Percentiles rank a stretch among this genome's conserved stretches.
phyloP scores from a whole-genome alignment of 2,797 vertebrate species.

The Picus viridis region DNA sequence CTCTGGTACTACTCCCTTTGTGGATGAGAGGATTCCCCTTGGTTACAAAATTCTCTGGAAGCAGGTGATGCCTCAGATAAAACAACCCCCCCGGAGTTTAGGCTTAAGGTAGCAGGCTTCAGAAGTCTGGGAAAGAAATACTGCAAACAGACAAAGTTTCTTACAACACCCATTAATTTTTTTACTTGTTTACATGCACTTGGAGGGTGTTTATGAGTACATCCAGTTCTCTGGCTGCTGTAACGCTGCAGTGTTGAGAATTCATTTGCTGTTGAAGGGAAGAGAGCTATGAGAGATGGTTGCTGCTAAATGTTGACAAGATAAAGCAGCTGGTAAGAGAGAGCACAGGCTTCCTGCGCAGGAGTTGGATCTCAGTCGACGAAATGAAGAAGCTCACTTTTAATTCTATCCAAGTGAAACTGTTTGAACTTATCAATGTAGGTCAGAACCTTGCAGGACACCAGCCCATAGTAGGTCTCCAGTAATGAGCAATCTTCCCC shows the following conservation, averaged over 20 bases:
- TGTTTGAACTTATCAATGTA: constrained; percentile 86
- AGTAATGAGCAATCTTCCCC: constrained; percentile 80
- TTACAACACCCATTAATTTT: not conserved
- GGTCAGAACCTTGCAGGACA: constrained; percentile 88
- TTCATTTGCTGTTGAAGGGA: not conserved
- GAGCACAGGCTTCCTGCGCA: not conserved
- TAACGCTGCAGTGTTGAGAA: not conserved
- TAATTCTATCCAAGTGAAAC: constrained; percentile 51
- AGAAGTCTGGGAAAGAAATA: not conserved
- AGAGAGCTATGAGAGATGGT: not conserved
- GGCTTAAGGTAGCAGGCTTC: not conserved
- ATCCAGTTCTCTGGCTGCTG: not conserved
- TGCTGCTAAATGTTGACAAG: not conserved
- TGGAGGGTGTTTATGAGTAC: not conserved
- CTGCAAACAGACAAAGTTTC: not conserved
- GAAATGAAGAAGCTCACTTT: constrained; percentile 52
- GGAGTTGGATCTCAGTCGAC: constrained; percentile 20
- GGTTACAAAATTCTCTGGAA: not conserved
- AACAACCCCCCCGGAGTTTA: not conserved
- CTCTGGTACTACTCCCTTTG: not conserved
- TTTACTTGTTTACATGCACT: not conserved
- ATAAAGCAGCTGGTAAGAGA: not conserved
- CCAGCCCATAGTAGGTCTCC: constrained; percentile 89
- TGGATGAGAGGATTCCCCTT: not conserved
- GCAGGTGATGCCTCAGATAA: not conserved